Conservation (phyloP, 1,140 invertebrate genomes). For the Drosophila bifasciata region DNA sequence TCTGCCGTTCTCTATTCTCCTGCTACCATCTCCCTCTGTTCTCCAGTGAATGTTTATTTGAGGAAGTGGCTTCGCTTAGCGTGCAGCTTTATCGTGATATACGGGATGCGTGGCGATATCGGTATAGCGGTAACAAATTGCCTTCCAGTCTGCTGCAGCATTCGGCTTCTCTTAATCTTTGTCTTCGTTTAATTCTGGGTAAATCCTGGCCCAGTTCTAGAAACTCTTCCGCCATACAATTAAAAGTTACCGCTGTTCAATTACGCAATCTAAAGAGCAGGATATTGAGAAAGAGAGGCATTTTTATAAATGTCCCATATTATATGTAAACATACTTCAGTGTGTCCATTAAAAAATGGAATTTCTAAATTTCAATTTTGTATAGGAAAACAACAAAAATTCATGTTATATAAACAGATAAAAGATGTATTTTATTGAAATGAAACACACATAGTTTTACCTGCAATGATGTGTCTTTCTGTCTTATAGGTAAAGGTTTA, state of each 20-base stretch:
- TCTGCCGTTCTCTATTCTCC: not conserved
- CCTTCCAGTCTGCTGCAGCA: slow-evolving; percentile 18
- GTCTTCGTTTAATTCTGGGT: slow-evolving; percentile 4
- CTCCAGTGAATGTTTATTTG: slow-evolving; percentile 69
- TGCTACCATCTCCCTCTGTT: not conserved
- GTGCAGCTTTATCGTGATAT: slow-evolving; percentile 73
- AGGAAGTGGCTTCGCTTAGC: slow-evolving; percentile 74
- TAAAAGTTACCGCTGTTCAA: slow-evolving; percentile 74
- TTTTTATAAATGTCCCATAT: too few relatives aligned
- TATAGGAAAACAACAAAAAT: not conserved
- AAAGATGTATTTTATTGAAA: too few relatives aligned
- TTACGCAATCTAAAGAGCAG: slow-evolving; percentile 49
- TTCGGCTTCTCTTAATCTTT: not conserved
- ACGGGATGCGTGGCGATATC: slow-evolving; percentile 57
- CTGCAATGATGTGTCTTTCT: not conserved
- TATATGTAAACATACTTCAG: too few relatives aligned
- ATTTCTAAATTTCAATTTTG: too few relatives aligned
- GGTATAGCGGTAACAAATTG: slow-evolving; percentile 77
- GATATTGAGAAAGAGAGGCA: slow-evolving; percentile 3
- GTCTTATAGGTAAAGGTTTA: too few relatives aligned
- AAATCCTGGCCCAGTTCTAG: slow-evolving; percentile 73
- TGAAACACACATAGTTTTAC: slow-evolving; percentile 8
- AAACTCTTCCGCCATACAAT: slow-evolving; percentile 72
- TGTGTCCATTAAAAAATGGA: too few relatives aligned
- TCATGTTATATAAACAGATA: slow-evolving; percentile 40